Evolutionary conservation across 1,140 invertebrate species (phyloP), one percentile per base, ranked within the genome.

Genomic region (Saccostrea echinata): DNA sequence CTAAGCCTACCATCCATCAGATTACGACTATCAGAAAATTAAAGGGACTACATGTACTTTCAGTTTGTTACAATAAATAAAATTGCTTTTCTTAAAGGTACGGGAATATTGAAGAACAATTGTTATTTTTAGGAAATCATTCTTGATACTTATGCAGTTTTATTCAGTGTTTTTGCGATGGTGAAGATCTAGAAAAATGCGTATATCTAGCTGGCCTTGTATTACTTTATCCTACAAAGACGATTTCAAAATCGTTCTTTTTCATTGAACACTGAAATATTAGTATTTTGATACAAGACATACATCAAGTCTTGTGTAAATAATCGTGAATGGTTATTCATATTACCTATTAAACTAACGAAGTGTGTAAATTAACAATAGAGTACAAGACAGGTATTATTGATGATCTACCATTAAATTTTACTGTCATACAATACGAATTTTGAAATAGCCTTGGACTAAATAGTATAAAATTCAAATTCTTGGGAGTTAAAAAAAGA

Each of bases 331-430:
- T 1, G 18, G 4, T 18, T 61, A 61, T 61, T 61, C 55, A 76
- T 27, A 33, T 30, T 27, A 30, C 68, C 68, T 30, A 18, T 30
- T 13, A 16, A 76, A 18, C 68, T 30, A 76, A 33, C 27, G 12
- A 76, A 30, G 68, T 76, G 68, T 76, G 27, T 30, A 76, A 76
- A 33, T 33, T 27, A 33, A 76, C 68, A 76, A 76, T 43, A 76
- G 68, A 76, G 16, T 76, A 27, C 18, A 6, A 30, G 68, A 30
- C 68, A 12, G 24, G 13, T 16, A 76, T 76, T 76, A 76, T 76
- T 76, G 68, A 76, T 76, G 27, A 30, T 16, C 6, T 9, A 24
- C 24, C 27, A 57, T n/a, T 21, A 61, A 61, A 61, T 6, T 21
- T 61, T 21, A 61, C n/a, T 33, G 68, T 30, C 24, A 30, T 16